Percentiles rank a stretch among this genome's conserved stretches.
Conservation (phyloP, 2,113 vertebrate species). For the Rhineura floridana region DNA sequence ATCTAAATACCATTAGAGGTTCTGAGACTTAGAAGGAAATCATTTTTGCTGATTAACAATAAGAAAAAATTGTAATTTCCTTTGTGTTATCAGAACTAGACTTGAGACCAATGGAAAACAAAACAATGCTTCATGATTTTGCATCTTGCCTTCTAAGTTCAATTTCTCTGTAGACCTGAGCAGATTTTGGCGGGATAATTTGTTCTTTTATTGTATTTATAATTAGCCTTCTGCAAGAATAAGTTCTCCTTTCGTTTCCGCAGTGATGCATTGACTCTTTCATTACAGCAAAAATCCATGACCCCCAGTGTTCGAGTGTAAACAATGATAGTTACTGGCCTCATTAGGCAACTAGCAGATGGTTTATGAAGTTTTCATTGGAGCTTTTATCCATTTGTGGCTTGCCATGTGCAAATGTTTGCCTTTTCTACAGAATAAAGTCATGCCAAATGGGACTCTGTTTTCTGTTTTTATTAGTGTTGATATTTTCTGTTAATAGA, state of each 20-base stretch:
- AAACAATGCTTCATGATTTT: constrained; percentile 40
- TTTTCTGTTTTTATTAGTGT: constrained; percentile 69
- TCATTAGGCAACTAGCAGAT: constrained; percentile 84
- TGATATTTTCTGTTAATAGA: constrained; percentile 66
- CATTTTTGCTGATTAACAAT: constrained; percentile 41
- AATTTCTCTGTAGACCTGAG: constrained; percentile 68
- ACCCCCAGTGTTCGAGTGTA: constrained; percentile 78
- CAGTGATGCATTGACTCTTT: constrained; percentile 74
- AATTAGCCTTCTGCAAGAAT: constrained; percentile 73
- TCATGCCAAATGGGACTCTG: constrained; percentile 72
- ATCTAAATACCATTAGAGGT: constrained; percentile 55
- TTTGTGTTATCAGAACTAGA: constrained; percentile 51
- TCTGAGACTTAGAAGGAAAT: constrained; percentile 55
- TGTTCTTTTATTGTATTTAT: constrained; percentile 76
- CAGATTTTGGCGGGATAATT: constrained; percentile 63
- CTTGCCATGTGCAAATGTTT: constrained; percentile 76
- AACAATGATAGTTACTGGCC: constrained; percentile 79
- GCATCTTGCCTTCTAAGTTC: constrained; percentile 60
- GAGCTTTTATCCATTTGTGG: constrained; percentile 76
- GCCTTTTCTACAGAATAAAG: constrained; percentile 74
- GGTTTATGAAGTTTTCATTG: constrained; percentile 79
- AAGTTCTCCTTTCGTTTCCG: constrained; percentile 69
- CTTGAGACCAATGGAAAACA: constrained; percentile 50
- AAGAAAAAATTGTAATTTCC: constrained; percentile 44
- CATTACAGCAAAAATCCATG: constrained; percentile 75